Conservation (phyloP, 1,140 invertebrate genomes). For the Drosophila pseudoananassae region DNA sequence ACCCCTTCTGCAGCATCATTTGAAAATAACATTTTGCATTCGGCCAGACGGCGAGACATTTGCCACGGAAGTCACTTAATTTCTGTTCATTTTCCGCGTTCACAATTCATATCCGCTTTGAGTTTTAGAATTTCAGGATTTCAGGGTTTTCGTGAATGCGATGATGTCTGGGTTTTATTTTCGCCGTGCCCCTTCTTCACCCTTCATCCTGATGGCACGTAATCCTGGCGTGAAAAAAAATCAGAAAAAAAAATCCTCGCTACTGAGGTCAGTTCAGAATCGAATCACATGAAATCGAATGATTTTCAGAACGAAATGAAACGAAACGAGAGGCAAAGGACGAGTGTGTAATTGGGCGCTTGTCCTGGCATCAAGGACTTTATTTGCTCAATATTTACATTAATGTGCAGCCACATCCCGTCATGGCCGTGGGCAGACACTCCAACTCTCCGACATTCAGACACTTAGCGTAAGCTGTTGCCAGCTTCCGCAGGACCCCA, state of each 20-base stretch:
- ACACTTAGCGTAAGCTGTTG: slow-evolving; percentile 56
- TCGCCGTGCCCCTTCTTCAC: too few relatives aligned
- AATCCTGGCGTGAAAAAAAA: background rate
- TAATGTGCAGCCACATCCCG: slow-evolving; percentile 32
- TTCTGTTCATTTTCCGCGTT: slow-evolving; percentile 77
- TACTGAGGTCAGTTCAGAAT: slow-evolving; percentile 14
- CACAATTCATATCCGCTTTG: slow-evolving; percentile 74
- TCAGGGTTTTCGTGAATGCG: background rate
- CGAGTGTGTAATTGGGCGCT: slow-evolving; percentile 19
- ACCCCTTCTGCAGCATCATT: slow-evolving; percentile 20
- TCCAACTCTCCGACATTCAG: slow-evolving; percentile 7
- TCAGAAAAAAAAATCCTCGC: background rate
- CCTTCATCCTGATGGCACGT: background rate
- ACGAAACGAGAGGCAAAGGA: background rate
- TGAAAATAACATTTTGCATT: slow-evolving; percentile 61
- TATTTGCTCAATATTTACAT: slow-evolving; percentile 50
- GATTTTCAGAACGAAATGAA: slow-evolving; percentile 1
- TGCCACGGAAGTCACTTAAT: slow-evolving; percentile 78
- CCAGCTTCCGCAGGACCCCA: slow-evolving; percentile 23
- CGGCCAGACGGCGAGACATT: slow-evolving; percentile 76
- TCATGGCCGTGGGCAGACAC: slow-evolving; percentile 1
- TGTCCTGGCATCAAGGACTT: slow-evolving; percentile 36
- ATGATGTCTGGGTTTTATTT: slow-evolving; percentile 7
- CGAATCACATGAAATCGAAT: slow-evolving; percentile 21
- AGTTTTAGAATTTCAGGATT: slow-evolving; percentile 51